Evolutionary conservation across 30 jellyfish, hydroid and myxozoan species (phyloP).

Genomic region (Rhopilema esculentum): DNA sequence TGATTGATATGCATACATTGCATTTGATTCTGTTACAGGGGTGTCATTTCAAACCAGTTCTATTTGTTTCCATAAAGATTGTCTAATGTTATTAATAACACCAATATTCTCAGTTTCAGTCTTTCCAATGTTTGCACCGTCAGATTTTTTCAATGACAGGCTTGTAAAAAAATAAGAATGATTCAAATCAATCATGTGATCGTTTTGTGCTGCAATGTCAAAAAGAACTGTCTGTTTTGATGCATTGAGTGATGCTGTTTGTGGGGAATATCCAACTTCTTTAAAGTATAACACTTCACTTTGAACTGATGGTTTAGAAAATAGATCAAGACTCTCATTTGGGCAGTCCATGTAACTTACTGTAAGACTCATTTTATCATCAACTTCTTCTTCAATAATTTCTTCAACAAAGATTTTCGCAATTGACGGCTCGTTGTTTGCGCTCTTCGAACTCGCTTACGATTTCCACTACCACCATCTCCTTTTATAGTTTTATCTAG

Average conservation of each 20-base stretch:
- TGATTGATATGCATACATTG: conserved; percentile 30
- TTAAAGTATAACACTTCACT: not conserved
- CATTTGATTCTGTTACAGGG: conserved; percentile 29
- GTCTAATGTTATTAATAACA: not conserved
- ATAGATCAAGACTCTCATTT: not conserved
- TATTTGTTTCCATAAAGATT: not conserved
- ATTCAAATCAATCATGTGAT: not conserved
- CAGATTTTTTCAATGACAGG: not conserved
- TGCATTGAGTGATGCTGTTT: conserved; percentile 2
- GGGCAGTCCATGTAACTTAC: conserved; percentile 6
- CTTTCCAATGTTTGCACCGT: not conserved
- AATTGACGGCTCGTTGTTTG: not conserved
- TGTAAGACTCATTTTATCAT: not conserved
- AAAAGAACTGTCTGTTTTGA: conserved; percentile 1
- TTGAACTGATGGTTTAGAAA: not conserved
- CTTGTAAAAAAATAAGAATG: not conserved
- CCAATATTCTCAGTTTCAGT: conserved; percentile 14
- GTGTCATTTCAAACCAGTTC: conserved; percentile 16
- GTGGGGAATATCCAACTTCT: not conserved
- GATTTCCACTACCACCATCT: not conserved
- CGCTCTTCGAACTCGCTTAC: not conserved
- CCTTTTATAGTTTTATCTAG: not conserved
- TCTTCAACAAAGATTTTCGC: conserved; percentile 1
- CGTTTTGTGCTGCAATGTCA: conserved; percentile 1
- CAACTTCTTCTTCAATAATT: not conserved